Evolutionary conservation across 1,140 invertebrate species (phyloP), one percentile per base, ranked within the genome.

Genomic region (Cyrtorhinus lividipennis): DNA sequence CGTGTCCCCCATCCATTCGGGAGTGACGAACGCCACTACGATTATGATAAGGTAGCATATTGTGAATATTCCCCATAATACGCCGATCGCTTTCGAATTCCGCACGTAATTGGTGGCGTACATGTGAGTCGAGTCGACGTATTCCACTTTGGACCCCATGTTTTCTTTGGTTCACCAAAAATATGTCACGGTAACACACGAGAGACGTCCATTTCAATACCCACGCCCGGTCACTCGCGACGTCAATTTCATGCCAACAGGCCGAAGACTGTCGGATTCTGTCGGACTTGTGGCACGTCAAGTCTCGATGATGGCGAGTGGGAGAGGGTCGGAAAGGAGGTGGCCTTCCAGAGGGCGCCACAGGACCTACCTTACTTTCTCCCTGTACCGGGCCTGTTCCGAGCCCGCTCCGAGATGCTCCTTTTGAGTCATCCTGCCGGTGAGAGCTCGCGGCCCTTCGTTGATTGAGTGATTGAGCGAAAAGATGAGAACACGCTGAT

Each of bases 31-130:
- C 0, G 92, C 88, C 18, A 98, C 92, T 62, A 94, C 84, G 62
- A 86, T 86, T 69, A 98, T 95, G 68, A 98, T 96, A 58, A 91
- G 90, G 74, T 93, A 97, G 75, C 94, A 97, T 70, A 96, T 89
- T 60, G 90, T 89, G 73, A 98, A 96, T 67, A 97, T 90, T 22
- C 87, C 93, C 95, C 95, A 98, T 53, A 97, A 78, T 18, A 98
- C 92, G 45, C 91, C 93, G 61, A 98, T 93, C 44, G 94, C 93
- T 78, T 94, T 92, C 56, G 90, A 93, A 80, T 97, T 96, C 69
- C 93, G 81, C 46, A 94, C 87, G 75, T 96, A 97, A 75, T 90
- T 94, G 22, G 89, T 88, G 59, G 88, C 89, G 74, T 92, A 90
- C 72, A 92, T 82, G 74, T 92, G 88, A 61, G 85, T 85, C 58